Percentiles rank a stretch among this genome's conserved stretches.
phyloP scores from a whole-genome alignment of 2,888 invertebrate genomes.

The Drosophila emarginata region DNA sequence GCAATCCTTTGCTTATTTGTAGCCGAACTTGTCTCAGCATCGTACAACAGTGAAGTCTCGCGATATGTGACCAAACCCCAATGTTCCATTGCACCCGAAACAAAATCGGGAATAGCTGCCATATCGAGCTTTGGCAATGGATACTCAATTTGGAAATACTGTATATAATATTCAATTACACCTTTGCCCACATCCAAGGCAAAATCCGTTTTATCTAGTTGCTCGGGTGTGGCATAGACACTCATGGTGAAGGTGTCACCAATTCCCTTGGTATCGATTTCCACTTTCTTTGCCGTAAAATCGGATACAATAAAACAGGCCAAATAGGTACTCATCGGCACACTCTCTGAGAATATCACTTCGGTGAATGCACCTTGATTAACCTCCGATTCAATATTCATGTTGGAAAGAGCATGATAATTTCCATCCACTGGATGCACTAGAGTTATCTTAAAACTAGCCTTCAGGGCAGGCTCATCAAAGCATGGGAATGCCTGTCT shows the following conservation, averaged over 20 bases:
- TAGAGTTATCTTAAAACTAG: slow-evolving; percentile 90
- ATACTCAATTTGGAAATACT: slow-evolving; percentile 92
- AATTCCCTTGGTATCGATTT: slow-evolving; percentile 84
- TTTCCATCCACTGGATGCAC: slow-evolving; percentile 86
- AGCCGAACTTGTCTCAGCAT: slow-evolving; percentile 88
- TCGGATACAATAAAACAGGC: slow-evolving; percentile 96
- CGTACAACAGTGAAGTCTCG: slow-evolving; percentile 92
- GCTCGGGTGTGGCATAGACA: slow-evolving; percentile 90
- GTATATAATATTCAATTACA: slow-evolving; percentile 91
- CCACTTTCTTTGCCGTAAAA: slow-evolving; percentile 85
- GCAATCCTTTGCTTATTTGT: slow-evolving; percentile 90
- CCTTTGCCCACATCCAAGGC: slow-evolving; percentile 89
- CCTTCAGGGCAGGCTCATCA: slow-evolving; percentile 96
- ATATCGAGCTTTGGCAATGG: slow-evolving; percentile 92
- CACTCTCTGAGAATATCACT: slow-evolving; percentile 90
- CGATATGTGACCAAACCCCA: slow-evolving; percentile 97
- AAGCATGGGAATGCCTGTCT: slow-evolving; percentile 97
- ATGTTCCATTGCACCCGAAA: slow-evolving; percentile 96
- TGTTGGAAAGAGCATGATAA: slow-evolving; percentile 93
- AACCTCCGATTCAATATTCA: slow-evolving; percentile 85
- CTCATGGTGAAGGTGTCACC: slow-evolving; percentile 86
- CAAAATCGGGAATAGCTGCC: slow-evolving; percentile 82
- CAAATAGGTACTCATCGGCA: slow-evolving; percentile 97
- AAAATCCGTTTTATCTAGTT: slow-evolving; percentile 90
- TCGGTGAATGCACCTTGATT: slow-evolving; percentile 84